Evolutionary conservation across 2,797 vertebrate species (phyloP).

Genomic region (Borostomias antarcticus): DNA sequence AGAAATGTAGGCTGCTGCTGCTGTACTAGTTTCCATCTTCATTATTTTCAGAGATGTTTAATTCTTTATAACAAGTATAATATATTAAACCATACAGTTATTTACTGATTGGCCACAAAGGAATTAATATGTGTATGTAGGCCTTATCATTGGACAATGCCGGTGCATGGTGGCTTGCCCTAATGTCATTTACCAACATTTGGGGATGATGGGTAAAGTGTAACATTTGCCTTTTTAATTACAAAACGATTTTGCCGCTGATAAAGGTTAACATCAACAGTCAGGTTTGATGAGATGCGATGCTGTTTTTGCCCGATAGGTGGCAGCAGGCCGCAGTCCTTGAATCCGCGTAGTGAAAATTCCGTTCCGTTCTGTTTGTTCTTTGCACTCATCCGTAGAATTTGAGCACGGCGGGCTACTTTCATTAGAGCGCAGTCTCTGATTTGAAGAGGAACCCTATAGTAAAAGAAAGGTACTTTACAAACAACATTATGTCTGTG

Average conservation of each 20-base stretch:
- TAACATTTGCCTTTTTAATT: no score
- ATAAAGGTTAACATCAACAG: no score
- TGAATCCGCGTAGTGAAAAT: neutral
- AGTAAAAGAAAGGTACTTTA: constrained; percentile 19
- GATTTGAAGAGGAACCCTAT: neutral
- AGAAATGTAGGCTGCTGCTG: no score
- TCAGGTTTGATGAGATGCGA: constrained; percentile 26
- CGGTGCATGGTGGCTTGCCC: no score
- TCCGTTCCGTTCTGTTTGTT: constrained; percentile 35
- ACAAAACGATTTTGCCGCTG: no score
- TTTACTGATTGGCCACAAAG: no score
- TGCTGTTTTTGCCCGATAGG: constrained; percentile 33
- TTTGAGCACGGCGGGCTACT: constrained; percentile 2
- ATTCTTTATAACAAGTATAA: neutral
- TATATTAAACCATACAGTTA: neutral
- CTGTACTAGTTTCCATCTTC: constrained; percentile 24
- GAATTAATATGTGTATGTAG: neutral
- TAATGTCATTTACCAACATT: no score
- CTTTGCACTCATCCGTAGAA: constrained; percentile 1
- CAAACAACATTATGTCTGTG: neutral
- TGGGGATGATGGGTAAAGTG: no score
- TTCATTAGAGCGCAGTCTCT: neutral
- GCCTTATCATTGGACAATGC: neutral
- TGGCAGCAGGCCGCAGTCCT: constrained; percentile 27
- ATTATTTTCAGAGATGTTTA: constrained; percentile 20